Evolutionary conservation across 2,888 invertebrate genomes (phyloP), one percentile per base, ranked within the genome.

Genomic region (Homarus gammarus): DNA sequence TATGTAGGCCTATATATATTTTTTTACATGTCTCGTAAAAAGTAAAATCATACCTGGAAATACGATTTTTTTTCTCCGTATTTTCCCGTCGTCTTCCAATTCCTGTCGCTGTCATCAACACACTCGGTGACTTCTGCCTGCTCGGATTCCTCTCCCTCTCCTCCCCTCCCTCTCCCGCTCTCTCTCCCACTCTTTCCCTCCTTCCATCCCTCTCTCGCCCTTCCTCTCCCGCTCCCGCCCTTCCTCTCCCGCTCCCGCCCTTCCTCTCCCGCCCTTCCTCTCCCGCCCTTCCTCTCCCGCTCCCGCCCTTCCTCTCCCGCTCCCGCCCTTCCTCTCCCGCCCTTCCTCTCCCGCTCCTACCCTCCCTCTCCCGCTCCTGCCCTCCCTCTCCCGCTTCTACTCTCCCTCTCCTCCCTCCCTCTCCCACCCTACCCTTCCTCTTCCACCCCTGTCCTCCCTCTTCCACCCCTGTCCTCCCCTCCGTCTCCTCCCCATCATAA

Each of bases 221-320:
- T 81, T 64, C 64, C 81, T 81, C 64, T 81, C 81, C 40, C 64
- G 40, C 81, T 81, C 81, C 40, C 81, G 40, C 73, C 36, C 73
- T 73, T 38, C 36, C 73, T 22, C 73, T 73, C 73, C 36, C 73
- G 33, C 73, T 33, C 70, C 27, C 31, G 18, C 31, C 22, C 49
- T 49, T 64, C 27, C 81, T 64, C 81, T 81, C 81, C 64, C 64
- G 61, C 81, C 56, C 79, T 61, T 79, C 79, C 79, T 33, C 79
- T 40, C 64, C 27, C 40, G n/a, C 64, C 27, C 64, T 40, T 40
- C 40, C 81, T 64, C 64, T 64, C 81, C 40, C 81, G 12, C 36
- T 64, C 81, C 33, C 38, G 15, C 81, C 36, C 38, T 64, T 38
- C 36, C 64, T 38, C 38, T 64, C 64, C 36, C 64, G 15, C 38